A percentile compares a stretch with the other conserved stretches of the same genome.
phyloP scores from a whole-genome alignment of 23 tunicate species.

The Ciona savignyi region DNA sequence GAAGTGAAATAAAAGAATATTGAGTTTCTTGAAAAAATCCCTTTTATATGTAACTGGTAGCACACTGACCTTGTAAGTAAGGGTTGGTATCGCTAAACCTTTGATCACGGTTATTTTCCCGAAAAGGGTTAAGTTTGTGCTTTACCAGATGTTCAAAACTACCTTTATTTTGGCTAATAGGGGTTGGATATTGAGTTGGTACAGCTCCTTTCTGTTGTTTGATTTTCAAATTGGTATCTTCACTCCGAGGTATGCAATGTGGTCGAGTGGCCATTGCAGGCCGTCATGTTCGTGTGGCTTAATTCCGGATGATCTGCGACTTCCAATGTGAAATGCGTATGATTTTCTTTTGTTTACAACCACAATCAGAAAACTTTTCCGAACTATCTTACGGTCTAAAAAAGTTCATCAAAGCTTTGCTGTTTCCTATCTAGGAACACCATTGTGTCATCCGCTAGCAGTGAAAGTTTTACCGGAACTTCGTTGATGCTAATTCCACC shows the following conservation, averaged over 20 bases:
- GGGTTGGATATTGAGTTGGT: too few species aligned
- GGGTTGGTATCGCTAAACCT: background rate
- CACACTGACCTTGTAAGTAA: too few species aligned
- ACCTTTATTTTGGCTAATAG: too few species aligned
- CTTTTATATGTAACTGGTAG: background rate
- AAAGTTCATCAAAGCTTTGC: background rate
- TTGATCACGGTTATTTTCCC: background rate
- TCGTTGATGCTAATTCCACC: background rate
- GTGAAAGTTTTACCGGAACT: background rate
- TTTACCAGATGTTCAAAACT: background rate
- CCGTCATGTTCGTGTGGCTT: too few species aligned
- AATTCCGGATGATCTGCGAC: background rate
- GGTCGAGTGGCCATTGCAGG: constrained; percentile 1
- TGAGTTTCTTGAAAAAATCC: background rate
- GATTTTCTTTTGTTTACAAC: constrained; percentile 1
- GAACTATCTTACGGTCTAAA: too few species aligned
- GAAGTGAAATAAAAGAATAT: too few species aligned
- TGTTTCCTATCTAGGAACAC: background rate
- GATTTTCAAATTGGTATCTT: too few species aligned
- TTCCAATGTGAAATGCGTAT: background rate
- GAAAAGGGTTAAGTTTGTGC: background rate
- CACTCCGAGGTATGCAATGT: too few species aligned
- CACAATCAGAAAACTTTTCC: too few species aligned
- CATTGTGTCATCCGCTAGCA: constrained; percentile 4
- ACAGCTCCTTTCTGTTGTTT: too few species aligned